Evolutionary conservation across 2,113 vertebrate genomes (phyloP), one percentile per base, ranked within the genome.

Genomic region (Lophotis ruficrista): DNA sequence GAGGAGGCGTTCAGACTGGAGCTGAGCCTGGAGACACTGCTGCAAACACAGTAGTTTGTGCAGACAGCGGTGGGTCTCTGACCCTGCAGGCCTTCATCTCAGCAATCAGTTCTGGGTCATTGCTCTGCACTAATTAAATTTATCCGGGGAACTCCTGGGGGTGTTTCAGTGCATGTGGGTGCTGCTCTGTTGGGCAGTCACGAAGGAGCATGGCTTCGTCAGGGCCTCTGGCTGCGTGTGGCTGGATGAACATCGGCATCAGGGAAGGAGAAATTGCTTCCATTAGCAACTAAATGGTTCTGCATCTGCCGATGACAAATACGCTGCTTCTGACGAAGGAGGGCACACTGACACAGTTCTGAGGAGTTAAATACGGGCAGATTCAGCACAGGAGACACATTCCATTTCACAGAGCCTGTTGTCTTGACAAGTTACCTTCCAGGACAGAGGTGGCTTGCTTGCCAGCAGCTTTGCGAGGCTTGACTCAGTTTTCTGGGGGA

Each of bases 391-490:
- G 12, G 19, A 33, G 33, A 45, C 27, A 16, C 3, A 2, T 1
- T 7, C 11, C 48, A 14, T 31, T 62, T 14, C 37, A 27, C 18
- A 19, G 47, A 20, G 61, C 23, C 72, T 30, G 33, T 4, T n/a
- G 6, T 35, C 1, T 33, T 58, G 3, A 16, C 37, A 62, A 38
- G 51, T 76, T 53, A 5, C 30, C 31, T 6, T 31, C 7, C 33
- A 17, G 48, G 21, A 86, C 50, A 22, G 47, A 10, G 38, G 15
- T 15, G 27, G 14, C 20, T 61, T 30, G 19, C 57, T 31, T 22
- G 6, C n/a, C 4, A 2, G 31, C 66, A 7, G 8, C 43, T 15
- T 0, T 13, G 19, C 0, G 4, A 30, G 53, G 14, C 9, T 84
- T 47, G 11, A 15, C 30, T 58, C 6, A 0, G 14, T 5, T 69